These are phyloP conservation scores for Melanaphis sacchari DNA, from an alignment of 1,140 invertebrate species.

Conservation along the genomic window DNA sequence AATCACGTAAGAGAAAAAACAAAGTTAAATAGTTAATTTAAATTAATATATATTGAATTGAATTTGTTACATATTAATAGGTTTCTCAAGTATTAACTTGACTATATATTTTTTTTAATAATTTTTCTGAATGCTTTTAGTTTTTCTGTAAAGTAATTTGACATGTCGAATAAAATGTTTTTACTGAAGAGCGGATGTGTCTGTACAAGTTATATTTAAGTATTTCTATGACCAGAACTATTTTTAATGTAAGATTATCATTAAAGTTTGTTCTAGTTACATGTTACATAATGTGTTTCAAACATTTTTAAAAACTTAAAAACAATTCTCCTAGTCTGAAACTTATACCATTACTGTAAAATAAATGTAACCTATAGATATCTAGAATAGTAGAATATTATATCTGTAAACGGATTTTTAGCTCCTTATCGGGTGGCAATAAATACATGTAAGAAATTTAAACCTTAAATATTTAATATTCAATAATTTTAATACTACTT, in stretches of 20 bases:
- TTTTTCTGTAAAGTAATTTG: not conserved
- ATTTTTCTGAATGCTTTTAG: conserved; percentile 36
- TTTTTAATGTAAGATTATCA: conserved; percentile 32
- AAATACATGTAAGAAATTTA: not conserved
- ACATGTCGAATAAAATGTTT: conserved; percentile 1
- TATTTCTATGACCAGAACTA: not conserved
- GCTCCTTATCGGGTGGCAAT: not conserved
- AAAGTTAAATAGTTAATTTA: not conserved
- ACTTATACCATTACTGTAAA: not conserved
- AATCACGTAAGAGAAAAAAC: not conserved
- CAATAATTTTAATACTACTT: not conserved
- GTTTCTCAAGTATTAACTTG: not conserved
- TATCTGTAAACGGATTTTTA: not conserved
- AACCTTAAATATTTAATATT: not conserved
- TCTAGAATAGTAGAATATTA: not conserved
- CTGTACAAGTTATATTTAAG: not conserved
- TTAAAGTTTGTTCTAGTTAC: conserved; percentile 13
- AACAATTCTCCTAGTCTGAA: not conserved
- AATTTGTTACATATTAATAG: not conserved
- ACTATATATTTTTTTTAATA: not conserved
- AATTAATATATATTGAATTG: not conserved
- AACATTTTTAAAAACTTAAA: conserved; percentile 29
- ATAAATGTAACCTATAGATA: conserved; percentile 1
- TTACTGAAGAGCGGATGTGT: not conserved
- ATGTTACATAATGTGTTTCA: conserved; percentile 6